Conservation (phyloP, 2,113 vertebrate species). For the Oriolus oriolus region DNA sequence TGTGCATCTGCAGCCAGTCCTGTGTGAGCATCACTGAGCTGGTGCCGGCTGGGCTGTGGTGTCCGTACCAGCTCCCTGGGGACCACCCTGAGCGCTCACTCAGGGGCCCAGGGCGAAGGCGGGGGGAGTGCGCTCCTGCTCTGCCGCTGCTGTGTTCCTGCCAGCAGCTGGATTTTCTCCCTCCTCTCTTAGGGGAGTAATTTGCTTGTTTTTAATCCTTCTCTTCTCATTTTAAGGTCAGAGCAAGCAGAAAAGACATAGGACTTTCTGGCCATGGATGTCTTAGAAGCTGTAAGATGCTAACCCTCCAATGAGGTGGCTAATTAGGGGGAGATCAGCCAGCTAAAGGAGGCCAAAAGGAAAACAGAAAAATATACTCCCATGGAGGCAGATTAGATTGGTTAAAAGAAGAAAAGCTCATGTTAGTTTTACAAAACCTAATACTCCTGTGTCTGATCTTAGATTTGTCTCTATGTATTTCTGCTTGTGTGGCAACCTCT, state of each 20-base stretch:
- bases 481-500: background rate
- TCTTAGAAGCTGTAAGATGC: background rate
- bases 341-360: background rate
- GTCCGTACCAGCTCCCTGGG: background rate
- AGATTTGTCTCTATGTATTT: background rate
- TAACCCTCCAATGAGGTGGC: background rate
- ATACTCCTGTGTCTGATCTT: background rate
- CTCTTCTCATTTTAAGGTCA: slow-evolving; percentile 19
- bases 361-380: background rate
- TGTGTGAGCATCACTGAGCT: background rate
- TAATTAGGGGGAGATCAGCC: background rate
- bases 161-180: slow-evolving; percentile 38
- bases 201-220: slow-evolving; percentile 36
- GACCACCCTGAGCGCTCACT: background rate
- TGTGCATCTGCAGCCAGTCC: background rate
- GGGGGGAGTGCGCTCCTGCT: background rate
- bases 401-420: background rate
- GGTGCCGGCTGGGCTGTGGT: rapidly evolving
- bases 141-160: background rate
- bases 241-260: slow-evolving; percentile 32
- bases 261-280: background rate
- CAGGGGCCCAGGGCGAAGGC: background rate
- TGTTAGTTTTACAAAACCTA: background rate
- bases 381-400: background rate
- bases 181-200: background rate